Percentiles rank a stretch among this genome's conserved stretches.
phyloP scores from a whole-genome alignment of 2,113 vertebrate species.

The Neofelis nebulosa region DNA sequence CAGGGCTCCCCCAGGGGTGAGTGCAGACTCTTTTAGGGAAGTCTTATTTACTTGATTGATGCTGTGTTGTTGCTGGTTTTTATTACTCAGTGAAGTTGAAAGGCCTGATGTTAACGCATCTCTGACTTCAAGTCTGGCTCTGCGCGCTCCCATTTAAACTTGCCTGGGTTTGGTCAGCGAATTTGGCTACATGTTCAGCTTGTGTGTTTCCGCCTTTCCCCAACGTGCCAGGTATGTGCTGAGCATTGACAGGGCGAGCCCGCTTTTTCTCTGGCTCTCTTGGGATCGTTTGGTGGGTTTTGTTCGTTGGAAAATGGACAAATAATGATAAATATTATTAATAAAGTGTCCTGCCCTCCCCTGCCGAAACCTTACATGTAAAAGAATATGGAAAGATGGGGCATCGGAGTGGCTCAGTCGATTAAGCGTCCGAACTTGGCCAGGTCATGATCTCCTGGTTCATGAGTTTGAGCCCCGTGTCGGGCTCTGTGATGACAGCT shows the following conservation, averaged over 20 bases:
- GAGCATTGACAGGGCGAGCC: background rate
- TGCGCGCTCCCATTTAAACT: background rate
- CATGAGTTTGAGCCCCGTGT: too few species aligned
- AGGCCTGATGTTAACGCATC: conserved; percentile 59
- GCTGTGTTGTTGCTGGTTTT: conserved; percentile 62
- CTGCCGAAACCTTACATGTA: background rate
- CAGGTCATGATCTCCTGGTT: too few species aligned
- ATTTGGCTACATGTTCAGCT: background rate
- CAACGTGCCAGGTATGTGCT: background rate
- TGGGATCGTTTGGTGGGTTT: conserved; percentile 11
- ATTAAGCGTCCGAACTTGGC: too few species aligned
- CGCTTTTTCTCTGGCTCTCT: background rate
- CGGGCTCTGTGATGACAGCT: too few species aligned
- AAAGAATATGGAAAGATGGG: background rate
- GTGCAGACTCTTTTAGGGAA: conserved; percentile 33
- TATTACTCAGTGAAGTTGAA: conserved; percentile 65
- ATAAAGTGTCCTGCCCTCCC: background rate
- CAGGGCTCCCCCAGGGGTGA: background rate
- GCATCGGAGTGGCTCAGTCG: too few species aligned
- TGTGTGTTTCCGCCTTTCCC: background rate
- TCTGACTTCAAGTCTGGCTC: conserved; percentile 56
- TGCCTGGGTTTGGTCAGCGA: background rate
- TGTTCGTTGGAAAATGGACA: background rate
- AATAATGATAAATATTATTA: background rate
- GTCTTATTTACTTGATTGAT: conserved; percentile 29